Evolutionary conservation across 1,140 invertebrate genomes (phyloP).

Genomic region (Monomorium pharaonis): DNA sequence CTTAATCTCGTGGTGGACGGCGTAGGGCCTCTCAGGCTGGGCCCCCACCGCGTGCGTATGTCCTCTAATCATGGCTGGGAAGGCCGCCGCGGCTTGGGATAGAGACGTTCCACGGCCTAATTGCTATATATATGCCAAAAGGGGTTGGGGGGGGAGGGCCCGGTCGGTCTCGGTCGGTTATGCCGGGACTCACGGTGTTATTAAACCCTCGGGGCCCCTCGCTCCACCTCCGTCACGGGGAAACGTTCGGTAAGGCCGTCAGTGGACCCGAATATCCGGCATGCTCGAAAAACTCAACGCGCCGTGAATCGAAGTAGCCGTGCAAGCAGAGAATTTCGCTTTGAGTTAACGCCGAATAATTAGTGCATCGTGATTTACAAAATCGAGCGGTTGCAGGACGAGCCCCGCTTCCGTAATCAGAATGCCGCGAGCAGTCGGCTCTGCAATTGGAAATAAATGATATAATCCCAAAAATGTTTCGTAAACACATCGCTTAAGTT

Average conservation of each 20-base stretch:
- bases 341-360: conserved; percentile 50
- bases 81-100: conserved; percentile 76
- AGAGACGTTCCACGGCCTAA: conserved; percentile 80
- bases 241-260: conserved; percentile 60
- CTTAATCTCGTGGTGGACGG: conserved; percentile 65
- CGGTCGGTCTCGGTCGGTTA: conserved; percentile 69
- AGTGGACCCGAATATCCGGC: conserved; percentile 52
- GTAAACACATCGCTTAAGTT: neutral
- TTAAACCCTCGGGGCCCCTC: conserved; percentile 69
- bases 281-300: conserved; percentile 68
- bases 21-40: conserved; percentile 34
- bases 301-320: conserved; percentile 51
- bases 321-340: conserved; percentile 24
- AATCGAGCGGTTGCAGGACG: neutral
- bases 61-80: conserved; percentile 79
- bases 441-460: neutral
- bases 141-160: conserved; percentile 52
- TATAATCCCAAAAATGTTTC: neutral
- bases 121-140: conserved; percentile 78
- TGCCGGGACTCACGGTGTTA: conserved; percentile 71
- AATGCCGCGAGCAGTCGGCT: neutral
- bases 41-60: conserved; percentile 68
- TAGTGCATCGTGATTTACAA: conserved; percentile 44
- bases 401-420: neutral
- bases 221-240: conserved; percentile 67